Evolutionary conservation across 2,888 invertebrate species (phyloP), one percentile per base, ranked within the genome.

Genomic region (Spisula solida): DNA sequence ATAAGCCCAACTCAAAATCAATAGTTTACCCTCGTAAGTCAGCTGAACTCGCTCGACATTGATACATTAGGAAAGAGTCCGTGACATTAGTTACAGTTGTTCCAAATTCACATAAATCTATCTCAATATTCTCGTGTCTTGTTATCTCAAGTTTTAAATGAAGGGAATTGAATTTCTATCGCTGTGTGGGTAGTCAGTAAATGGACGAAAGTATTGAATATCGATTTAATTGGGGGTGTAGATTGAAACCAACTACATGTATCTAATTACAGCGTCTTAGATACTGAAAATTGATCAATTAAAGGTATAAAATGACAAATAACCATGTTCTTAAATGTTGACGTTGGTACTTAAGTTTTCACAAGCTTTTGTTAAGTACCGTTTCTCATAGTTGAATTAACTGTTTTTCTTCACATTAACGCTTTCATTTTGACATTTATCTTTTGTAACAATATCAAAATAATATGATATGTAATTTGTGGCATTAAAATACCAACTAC

Each of bases 281-380:
- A 34, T 75, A 75, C 0, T 34, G 34, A 75, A 75, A 75, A 75
- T 75, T 75, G 75, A 25, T 4, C 75, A 75, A 75, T 75, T 75
- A 75, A 75, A 75, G 31, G 8, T 18, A 31, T 34, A 75, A 18
- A 31, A 31, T 31, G 75, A 31, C 31, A 18, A 34, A 31, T 34
- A 18, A 75, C 16, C 5, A 75, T 75, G 25, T 31, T 75, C 31
- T 12, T 6, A 75, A 75, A 6, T 75, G 18, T 31, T 75, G 75
- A 75, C 75, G 8, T 16, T 6, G 25, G 12, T 31, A 31, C 18
- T 75, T 75, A 75, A 75, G 25, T 75, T 31, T 34, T 18, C 2
- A 18, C 75, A 75, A 75, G 31, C 75, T 34, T 75, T 75, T 75
- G 75, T 31, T 12, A 66, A 66, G 5, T 18, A 34, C n/a, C 18